A percentile compares a stretch with the other conserved stretches of the same genome.
These are phyloP conservation scores for Acrossocheilus wenchowensis DNA, from an alignment of 2,797 vertebrate species.

Conservation along the genomic window DNA sequence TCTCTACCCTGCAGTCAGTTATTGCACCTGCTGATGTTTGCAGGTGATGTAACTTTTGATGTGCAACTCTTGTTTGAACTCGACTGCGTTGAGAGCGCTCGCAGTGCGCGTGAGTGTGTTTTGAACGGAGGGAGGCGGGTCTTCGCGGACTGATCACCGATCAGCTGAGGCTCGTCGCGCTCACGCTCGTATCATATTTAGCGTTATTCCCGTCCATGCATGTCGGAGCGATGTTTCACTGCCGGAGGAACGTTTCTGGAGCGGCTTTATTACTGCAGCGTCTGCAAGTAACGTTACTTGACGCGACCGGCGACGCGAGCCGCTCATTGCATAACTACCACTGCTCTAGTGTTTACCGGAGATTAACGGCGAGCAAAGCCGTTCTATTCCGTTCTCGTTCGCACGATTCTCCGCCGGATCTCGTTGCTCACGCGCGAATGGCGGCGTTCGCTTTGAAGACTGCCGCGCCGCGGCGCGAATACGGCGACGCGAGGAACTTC, in stretches of 20 bases:
- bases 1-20: too few relatives aligned
- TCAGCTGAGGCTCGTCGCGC: conserved; percentile 7
- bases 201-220: neutral
- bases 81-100: neutral
- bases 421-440: neutral
- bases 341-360: conserved; percentile 9
- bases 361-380: neutral
- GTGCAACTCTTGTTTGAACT: too few relatives aligned
- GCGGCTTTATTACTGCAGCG: neutral
- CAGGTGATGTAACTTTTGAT: too few relatives aligned
- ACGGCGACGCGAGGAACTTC: neutral
- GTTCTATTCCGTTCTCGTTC: neutral
- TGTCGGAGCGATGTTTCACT: conserved; percentile 7
- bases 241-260: neutral
- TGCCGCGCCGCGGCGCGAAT: neutral
- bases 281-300: neutral
- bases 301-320: too few relatives aligned
- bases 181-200: neutral
- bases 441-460: neutral
- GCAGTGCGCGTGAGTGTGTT: neutral
- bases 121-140: neutral
- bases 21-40: too few relatives aligned
- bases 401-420: neutral
- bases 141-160: neutral
- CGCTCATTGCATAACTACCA: neutral